phyloP scores from a whole-genome alignment of 2,888 invertebrate genomes.

The Slavum lentiscoides region DNA sequence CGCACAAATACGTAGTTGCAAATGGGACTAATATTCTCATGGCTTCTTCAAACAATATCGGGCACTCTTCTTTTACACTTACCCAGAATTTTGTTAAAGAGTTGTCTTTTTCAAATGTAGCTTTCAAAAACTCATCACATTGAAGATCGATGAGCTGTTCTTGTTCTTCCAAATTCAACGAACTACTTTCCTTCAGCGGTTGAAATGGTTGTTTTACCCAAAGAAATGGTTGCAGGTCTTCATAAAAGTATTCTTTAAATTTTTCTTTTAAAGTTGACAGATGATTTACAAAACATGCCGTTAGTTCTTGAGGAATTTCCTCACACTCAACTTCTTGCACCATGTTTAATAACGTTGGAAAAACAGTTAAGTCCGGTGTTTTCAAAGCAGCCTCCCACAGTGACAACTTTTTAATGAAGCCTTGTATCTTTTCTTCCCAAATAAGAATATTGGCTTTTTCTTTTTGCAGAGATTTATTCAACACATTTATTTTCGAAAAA shows the following conservation, averaged over 20 bases:
- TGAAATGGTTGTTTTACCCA: constrained; percentile 30
- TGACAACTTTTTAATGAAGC: constrained; percentile 22
- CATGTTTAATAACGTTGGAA: constrained; percentile 15
- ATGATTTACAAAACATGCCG: constrained; percentile 19
- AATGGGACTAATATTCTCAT: constrained; percentile 23
- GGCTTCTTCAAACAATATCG: constrained; percentile 35
- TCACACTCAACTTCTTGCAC: constrained; percentile 17
- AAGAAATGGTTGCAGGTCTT: constrained; percentile 20
- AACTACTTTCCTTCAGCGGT: constrained; percentile 23
- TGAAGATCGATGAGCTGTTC: too few relatives aligned
- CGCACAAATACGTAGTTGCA: too few relatives aligned
- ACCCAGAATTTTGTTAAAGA: constrained; percentile 28
- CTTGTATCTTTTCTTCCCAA: constrained; percentile 24
- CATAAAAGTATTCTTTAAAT: constrained; percentile 22
- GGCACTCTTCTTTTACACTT: constrained; percentile 18
- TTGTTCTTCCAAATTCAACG: constrained; percentile 16
- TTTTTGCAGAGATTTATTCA: constrained; percentile 25
- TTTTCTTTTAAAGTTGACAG: constrained; percentile 17
- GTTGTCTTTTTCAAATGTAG: constrained; percentile 31
- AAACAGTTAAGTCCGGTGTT: constrained; percentile 14
- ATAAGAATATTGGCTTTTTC: constrained; percentile 16
- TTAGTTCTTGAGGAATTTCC: constrained; percentile 22
- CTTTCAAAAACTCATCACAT: too few relatives aligned
- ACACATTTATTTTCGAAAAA: constrained; percentile 20
- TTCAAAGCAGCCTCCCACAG: constrained; percentile 17